Conservation (phyloP, 2,888 invertebrate species). For the Archips xylosteana region DNA sequence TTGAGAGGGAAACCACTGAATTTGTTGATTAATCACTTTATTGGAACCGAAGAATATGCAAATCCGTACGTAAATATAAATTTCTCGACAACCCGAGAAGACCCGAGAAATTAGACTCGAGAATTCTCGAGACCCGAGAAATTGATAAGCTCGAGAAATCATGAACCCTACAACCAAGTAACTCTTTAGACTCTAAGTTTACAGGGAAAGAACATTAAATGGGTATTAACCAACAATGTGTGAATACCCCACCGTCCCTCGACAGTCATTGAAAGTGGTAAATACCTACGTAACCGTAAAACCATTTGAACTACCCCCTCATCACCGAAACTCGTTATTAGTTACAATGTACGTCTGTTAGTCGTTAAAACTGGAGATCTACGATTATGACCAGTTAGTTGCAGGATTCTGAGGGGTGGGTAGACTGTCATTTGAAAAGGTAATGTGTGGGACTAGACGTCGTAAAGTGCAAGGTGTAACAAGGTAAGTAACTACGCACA, state of each 20-base stretch:
- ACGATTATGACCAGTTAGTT: slow-evolving; percentile 24
- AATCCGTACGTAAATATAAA: no score
- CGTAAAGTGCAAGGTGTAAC: slow-evolving; percentile 32
- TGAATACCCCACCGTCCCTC: neutral
- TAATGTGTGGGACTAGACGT: slow-evolving; percentile 33
- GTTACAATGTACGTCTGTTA: slow-evolving; percentile 21
- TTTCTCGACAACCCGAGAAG: no score
- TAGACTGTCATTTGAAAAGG: slow-evolving; percentile 11
- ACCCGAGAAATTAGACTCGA: no score
- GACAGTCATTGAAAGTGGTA: slow-evolving; percentile 3
- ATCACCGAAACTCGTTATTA: slow-evolving; percentile 29
- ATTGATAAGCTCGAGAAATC: no score
- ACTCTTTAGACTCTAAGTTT: neutral
- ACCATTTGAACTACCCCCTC: slow-evolving; percentile 14
- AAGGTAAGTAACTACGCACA: neutral
- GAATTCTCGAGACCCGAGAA: no score
- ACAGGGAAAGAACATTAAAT: neutral
- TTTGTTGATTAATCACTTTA: no score
- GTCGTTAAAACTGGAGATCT: slow-evolving; percentile 28
- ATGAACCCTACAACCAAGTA: no score
- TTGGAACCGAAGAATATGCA: no score
- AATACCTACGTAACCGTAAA: slow-evolving; percentile 2
- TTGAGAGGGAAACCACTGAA: no score
- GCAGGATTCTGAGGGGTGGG: slow-evolving; percentile 25
- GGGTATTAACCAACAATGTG: neutral